Percentiles rank a stretch among this genome's conserved stretches.
Evolutionary conservation across 1,140 invertebrate genomes (phyloP).

Genomic region (Listronotus bonariensis): DNA sequence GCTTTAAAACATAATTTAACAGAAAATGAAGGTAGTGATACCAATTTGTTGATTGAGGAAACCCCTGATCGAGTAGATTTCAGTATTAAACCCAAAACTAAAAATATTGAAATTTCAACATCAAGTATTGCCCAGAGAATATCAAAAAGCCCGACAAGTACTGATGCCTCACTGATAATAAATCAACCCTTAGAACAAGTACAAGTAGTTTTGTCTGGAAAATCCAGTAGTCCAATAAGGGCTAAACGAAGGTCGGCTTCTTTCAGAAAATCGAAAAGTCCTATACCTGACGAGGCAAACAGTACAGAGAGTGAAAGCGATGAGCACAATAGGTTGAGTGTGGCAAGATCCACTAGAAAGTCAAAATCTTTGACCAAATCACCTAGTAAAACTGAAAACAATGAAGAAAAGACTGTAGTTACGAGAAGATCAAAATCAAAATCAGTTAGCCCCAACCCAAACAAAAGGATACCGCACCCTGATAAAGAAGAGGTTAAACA

Average conservation of each 20-base stretch:
- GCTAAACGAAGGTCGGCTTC: neutral
- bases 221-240: slow-evolving; percentile 19
- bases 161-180: neutral
- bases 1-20: neutral
- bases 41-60: slow-evolving; percentile 14
- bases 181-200: slow-evolving; percentile 5
- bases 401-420: too few species aligned
- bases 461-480: neutral
- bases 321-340: neutral
- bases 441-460: neutral
- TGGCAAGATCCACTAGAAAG: neutral
- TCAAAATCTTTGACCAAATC: neutral
- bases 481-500: neutral
- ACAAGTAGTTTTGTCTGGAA: slow-evolving; percentile 8
- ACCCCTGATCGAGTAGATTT: slow-evolving; percentile 12
- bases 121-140: neutral
- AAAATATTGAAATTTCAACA: neutral
- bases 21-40: slow-evolving; percentile 9
- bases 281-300: neutral
- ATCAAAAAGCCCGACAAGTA: neutral
- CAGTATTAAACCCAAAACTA: slow-evolving; percentile 7
- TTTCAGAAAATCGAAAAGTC: slow-evolving; percentile 26
- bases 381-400: too few species aligned
- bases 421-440: neutral
- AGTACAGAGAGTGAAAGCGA: slow-evolving; percentile 4